phyloP scores from a whole-genome alignment of 2,888 invertebrate genomes.

The Isotomurus palustris region DNA sequence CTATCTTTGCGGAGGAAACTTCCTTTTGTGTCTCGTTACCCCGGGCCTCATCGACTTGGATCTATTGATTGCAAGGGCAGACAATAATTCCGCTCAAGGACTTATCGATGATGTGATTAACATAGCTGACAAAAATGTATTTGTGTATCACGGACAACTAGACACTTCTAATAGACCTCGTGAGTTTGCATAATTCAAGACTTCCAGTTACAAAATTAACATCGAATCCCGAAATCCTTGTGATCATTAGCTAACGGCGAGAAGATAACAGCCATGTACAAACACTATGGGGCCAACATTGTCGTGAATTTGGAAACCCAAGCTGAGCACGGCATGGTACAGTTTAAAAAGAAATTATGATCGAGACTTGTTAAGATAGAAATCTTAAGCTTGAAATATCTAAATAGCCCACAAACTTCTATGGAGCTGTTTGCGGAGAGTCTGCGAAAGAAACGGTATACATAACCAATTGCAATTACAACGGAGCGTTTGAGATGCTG shows the following conservation, averaged over 20 bases:
- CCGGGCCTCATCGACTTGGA: background rate
- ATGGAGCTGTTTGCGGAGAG: slow-evolving; percentile 45
- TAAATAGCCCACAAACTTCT: slow-evolving; percentile 47
- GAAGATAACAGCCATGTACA: slow-evolving; percentile 35
- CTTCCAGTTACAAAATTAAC: slow-evolving; percentile 43
- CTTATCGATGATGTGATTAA: slow-evolving; percentile 47
- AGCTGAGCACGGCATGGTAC: slow-evolving; percentile 42
- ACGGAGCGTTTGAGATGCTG: slow-evolving; percentile 47
- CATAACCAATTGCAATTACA: slow-evolving; percentile 48
- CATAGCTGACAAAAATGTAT: slow-evolving; percentile 48
- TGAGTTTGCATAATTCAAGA: background rate
- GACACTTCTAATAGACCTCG: slow-evolving; percentile 47
- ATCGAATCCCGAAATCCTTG: background rate
- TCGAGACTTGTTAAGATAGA: background rate
- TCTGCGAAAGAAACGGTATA: slow-evolving; percentile 23
- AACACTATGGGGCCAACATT: slow-evolving; percentile 31
- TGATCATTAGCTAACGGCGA: slow-evolving; percentile 26
- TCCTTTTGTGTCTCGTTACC: background rate
- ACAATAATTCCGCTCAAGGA: background rate
- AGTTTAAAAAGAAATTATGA: background rate
- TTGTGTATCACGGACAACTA: slow-evolving; percentile 48
- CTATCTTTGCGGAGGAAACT: background rate
- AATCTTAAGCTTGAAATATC: background rate
- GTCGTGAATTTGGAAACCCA: slow-evolving; percentile 19
- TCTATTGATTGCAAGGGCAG: background rate